Conservation (phyloP, 2,113 vertebrate genomes). For the Rana temporaria region DNA sequence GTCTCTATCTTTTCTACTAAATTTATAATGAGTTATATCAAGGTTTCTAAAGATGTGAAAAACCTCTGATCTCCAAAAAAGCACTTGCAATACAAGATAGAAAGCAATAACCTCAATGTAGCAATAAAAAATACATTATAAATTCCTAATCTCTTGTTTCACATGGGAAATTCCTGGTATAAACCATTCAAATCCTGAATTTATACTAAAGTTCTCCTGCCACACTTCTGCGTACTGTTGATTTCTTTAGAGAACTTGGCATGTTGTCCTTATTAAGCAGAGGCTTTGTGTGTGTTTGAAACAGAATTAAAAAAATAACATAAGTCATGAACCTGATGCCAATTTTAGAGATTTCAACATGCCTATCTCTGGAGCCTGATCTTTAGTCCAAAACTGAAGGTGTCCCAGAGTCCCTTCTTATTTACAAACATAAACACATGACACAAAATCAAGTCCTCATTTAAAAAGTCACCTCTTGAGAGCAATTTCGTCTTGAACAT, state of each 20-base stretch:
- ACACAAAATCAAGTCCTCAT: slow-evolving; percentile 3
- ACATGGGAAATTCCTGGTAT: background rate
- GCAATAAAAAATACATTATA: background rate
- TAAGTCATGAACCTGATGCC: background rate
- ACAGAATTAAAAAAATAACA: background rate
- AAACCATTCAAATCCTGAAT: background rate
- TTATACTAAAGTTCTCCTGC: background rate
- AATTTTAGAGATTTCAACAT: slow-evolving; percentile 3
- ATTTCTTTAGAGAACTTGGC: background rate
- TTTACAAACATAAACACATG: no score
- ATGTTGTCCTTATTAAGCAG: background rate
- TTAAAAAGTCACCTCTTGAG: slow-evolving; percentile 4
- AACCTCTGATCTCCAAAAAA: background rate
- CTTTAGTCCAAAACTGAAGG: slow-evolving; percentile 4
- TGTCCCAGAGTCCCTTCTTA: background rate
- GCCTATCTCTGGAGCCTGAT: background rate
- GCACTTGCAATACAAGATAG: background rate
- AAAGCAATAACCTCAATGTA: background rate
- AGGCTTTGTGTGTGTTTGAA: background rate
- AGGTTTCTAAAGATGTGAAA: background rate
- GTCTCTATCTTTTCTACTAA: no score
- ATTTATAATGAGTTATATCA: no score
- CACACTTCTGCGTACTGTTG: background rate
- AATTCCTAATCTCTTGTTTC: background rate
- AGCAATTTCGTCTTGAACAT: background rate